Percentiles rank a stretch among this genome's conserved stretches.
These are phyloP conservation scores for Eilema caniola DNA, from an alignment of 2,888 invertebrate species.

Conservation along the genomic window DNA sequence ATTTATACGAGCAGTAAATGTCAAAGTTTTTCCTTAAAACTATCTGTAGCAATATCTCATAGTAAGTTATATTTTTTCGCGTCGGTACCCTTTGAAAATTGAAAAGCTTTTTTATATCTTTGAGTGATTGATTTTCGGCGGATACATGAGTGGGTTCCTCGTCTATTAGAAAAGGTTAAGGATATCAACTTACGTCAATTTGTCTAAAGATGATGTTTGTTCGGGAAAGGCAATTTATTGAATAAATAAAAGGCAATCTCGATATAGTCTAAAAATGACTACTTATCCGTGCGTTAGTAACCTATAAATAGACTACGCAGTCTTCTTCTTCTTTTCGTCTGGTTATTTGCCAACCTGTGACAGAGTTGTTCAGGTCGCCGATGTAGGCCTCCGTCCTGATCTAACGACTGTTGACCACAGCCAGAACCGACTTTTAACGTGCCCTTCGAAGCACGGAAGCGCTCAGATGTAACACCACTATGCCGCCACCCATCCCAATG, in stretches of 20 bases:
- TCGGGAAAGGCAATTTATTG: not conserved
- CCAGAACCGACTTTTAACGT: too few species aligned
- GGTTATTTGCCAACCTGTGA: too few species aligned
- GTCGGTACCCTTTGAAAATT: slow-evolving; percentile 40
- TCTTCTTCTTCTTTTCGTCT: too few species aligned
- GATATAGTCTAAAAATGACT: not conserved
- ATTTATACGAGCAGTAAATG: slow-evolving; percentile 73
- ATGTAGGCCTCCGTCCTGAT: too few species aligned
- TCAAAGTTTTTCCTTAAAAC: slow-evolving; percentile 67
- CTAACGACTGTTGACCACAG: too few species aligned
- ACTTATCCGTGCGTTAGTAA: not conserved
- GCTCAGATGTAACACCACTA: too few species aligned
- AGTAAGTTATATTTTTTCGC: slow-evolving; percentile 22
- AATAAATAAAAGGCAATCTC: not conserved
- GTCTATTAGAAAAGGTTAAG: not conserved
- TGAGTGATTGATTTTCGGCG: slow-evolving; percentile 24
- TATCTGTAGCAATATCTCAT: slow-evolving; percentile 39
- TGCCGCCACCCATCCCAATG: too few species aligned
- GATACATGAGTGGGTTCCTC: slow-evolving; percentile 9
- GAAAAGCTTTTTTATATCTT: slow-evolving; percentile 23
- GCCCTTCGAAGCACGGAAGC: too few species aligned
- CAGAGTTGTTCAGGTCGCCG: too few species aligned
- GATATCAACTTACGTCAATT: not conserved
- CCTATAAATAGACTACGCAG: not conserved
- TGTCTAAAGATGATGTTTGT: not conserved